Evolutionary conservation across 1,140 invertebrate species (phyloP).

Genomic region (Teleogryllus occipitalis): DNA sequence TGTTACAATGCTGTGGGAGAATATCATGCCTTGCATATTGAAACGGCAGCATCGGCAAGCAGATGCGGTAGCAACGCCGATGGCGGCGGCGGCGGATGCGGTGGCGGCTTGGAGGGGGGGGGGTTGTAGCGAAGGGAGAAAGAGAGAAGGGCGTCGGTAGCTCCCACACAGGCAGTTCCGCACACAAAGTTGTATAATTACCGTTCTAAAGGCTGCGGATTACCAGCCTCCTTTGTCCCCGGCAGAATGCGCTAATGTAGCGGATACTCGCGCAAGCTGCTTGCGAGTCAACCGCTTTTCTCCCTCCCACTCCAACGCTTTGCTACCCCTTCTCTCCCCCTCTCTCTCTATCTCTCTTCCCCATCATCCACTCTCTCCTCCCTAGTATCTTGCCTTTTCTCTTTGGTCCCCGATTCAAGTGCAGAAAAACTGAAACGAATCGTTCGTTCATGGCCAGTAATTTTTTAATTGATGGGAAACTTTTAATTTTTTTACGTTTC

Average conservation of each 20-base stretch:
- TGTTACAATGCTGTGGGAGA: too few species aligned
- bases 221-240: neutral
- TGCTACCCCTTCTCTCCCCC: neutral
- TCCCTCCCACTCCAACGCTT: too few species aligned
- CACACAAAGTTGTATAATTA: slow-evolving; percentile 1
- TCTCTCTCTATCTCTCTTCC: neutral
- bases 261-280: neutral
- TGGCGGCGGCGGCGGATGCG: too few species aligned
- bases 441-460: too few species aligned
- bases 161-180: neutral
- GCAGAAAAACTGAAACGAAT: too few species aligned
- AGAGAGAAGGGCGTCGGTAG: neutral
- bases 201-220: neutral
- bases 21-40: too few species aligned
- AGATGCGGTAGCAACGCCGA: too few species aligned
- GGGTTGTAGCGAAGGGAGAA: neutral
- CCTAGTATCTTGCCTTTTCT: neutral
- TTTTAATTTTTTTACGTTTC: too few species aligned
- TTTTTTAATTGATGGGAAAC: too few species aligned
- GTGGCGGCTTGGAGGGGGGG: too few species aligned
- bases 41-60: too few species aligned
- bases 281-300: neutral
- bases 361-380: neutral
- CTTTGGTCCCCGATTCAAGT: too few species aligned
- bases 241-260: neutral